Base-by-base conservation (phyloP, 2,888 invertebrate genomes). In the Idaea aversata region DNA sequence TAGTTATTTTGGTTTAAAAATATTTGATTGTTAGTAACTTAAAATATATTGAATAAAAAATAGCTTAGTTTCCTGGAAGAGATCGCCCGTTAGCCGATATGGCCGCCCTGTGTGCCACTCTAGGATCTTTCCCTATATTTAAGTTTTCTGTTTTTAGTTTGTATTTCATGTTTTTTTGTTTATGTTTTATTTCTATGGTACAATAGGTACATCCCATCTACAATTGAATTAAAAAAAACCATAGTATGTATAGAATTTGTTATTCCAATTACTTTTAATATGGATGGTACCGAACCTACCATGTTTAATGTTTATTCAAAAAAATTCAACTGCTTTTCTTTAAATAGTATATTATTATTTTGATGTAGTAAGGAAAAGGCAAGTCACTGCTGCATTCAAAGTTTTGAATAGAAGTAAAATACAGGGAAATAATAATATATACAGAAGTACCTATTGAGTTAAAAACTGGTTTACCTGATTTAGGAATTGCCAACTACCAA, bases 311-410 rank as follows among this genome's bases (percentile, higher is more conserved):
- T 47, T 47, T 47, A 47, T 47, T 47, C 10, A 47, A 47, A 7
- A 25, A 13, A 47, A 47, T 47, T 13, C 13, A 47, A 47, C 47
- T 47, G 3, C 4, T 47, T 7, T 10, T 3, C 10, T 47, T 47
- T 10, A 47, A 47, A 5, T 47, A 47, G 47, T 10, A 47, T 47
- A 47, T 47, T 47, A 13, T 25, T 25, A 25, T 25, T 25, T 25
- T 25, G 25, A 25, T 47, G 47, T 47, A 13, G 47, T 47, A 34
- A 64, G 63, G 57, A 62, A 59, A 62, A 57, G 62, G 59, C n/a
- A 61, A 4, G 34, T 61, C 57, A 57, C 25, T 62, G 36, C 36
- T 47, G 47, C 47, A 47, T 5, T 10, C 6, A 47, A 47, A 10
- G 6, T 47, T 10, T 47, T 47, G 13, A 10, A 47, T 47, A 13